A percentile compares a stretch with the other conserved stretches of the same genome.
Evolutionary conservation across 2,113 vertebrate genomes (phyloP).

Genomic region (Rhabdomys dilectus): DNA sequence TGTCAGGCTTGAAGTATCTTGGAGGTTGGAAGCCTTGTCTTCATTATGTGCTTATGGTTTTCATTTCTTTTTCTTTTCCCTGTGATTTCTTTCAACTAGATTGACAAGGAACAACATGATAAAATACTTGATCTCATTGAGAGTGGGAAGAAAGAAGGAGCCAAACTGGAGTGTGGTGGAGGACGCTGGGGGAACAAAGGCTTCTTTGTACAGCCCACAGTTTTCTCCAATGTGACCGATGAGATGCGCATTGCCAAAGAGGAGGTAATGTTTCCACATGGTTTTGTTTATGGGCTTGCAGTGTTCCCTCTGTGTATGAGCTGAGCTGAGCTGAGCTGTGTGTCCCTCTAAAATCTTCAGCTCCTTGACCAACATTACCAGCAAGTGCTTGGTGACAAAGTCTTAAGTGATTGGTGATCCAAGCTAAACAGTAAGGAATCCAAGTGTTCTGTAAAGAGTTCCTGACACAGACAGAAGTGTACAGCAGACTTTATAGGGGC

Average conservation of each 20-base stretch:
- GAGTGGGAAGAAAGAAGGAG: constrained; percentile 93
- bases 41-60: neutral
- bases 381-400: neutral
- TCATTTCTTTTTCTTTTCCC: neutral
- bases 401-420: neutral
- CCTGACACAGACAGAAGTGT: neutral
- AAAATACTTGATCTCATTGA: constrained; percentile 93
- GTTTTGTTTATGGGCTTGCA: neutral
- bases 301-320: neutral
- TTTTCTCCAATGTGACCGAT: constrained; percentile 94
- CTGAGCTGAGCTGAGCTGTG: no score
- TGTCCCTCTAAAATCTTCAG: neutral
- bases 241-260: constrained; percentile 96
- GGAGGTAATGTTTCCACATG: constrained; percentile 87
- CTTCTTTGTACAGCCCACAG: constrained; percentile 93
- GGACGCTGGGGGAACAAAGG: constrained; percentile 90
- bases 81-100: constrained; percentile 85
- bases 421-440: constrained; percentile 18
- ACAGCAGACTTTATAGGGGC: neutral
- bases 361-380: neutral
- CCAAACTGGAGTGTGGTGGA: constrained; percentile 94
- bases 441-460: neutral
- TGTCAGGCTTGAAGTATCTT: neutral
- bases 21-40: neutral
- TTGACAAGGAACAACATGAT: constrained; percentile 91